These are phyloP conservation scores for Peromyscus polionotus DNA, from an alignment of 2,113 vertebrate genomes.

Conservation along the genomic window DNA sequence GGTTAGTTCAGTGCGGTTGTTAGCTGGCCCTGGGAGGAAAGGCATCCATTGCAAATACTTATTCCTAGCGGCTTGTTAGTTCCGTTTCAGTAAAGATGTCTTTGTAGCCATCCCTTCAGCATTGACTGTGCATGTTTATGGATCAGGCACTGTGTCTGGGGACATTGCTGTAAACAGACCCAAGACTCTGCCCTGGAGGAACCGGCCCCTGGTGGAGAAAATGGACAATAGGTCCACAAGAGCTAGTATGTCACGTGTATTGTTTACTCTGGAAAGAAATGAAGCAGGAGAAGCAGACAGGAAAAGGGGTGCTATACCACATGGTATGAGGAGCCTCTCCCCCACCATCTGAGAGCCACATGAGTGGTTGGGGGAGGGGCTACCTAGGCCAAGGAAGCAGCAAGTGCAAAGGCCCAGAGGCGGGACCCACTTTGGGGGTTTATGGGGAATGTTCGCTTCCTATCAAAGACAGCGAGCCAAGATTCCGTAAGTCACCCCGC, in stretches of 20 bases:
- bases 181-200: not conserved
- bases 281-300: not conserved
- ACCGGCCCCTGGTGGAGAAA: not conserved
- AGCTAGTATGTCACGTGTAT: not conserved
- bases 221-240: not conserved
- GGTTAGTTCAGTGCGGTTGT: not conserved
- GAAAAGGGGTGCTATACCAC: not conserved
- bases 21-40: not conserved
- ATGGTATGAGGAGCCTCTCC: not conserved
- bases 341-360: not conserved
- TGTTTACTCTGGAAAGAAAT: not conserved
- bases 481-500: not conserved
- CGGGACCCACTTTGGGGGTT: not conserved
- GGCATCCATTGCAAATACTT: not conserved
- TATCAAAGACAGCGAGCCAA: not conserved
- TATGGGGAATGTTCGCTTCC: not conserved
- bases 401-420: not conserved
- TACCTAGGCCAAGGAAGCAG: not conserved
- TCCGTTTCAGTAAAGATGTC: not conserved
- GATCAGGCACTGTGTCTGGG: not conserved
- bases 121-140: not conserved
- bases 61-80: conserved; percentile 10
- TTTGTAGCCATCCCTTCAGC: not conserved
- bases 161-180: not conserved
- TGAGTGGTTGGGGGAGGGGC: not conserved